phyloP scores from a whole-genome alignment of 2,888 invertebrate genomes.

The Melanargia galathea region DNA sequence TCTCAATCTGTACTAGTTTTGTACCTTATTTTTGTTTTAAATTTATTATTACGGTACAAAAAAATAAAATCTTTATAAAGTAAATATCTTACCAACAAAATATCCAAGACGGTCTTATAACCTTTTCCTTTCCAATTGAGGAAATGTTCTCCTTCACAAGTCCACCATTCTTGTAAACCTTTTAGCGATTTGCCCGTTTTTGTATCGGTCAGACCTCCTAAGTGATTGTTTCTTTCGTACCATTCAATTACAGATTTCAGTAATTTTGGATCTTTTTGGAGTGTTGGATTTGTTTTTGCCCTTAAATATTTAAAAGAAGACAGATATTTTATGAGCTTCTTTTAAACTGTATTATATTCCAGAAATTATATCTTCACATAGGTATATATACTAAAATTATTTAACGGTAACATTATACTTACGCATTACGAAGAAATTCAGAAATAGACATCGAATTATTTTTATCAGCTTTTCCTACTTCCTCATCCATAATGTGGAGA shows the following conservation, averaged over 20 bases:
- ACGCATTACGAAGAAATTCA: slow-evolving; percentile 55
- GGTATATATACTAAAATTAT: neutral
- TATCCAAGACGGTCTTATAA: slow-evolving; percentile 84
- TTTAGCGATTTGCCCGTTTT: slow-evolving; percentile 82
- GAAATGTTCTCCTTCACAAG: slow-evolving; percentile 86
- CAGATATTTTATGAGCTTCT: neutral
- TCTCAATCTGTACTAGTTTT: too few species aligned
- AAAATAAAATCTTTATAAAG: neutral
- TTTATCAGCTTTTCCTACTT: slow-evolving; percentile 58
- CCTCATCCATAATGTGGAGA: slow-evolving; percentile 51
- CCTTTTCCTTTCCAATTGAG: slow-evolving; percentile 89
- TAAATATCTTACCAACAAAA: slow-evolving; percentile 84
- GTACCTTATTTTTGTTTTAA: neutral
- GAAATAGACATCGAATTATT: slow-evolving; percentile 57
- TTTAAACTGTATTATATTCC: neutral
- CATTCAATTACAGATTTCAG: slow-evolving; percentile 82
- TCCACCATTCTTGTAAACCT: slow-evolving; percentile 84
- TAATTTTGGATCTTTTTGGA: slow-evolving; percentile 62
- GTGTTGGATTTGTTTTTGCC: slow-evolving; percentile 47
- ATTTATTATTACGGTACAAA: too few species aligned
- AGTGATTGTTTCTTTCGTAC: slow-evolving; percentile 84
- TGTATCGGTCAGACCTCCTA: slow-evolving; percentile 81
- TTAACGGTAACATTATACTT: too few species aligned
- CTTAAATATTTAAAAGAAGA: slow-evolving; percentile 48
- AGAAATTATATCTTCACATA: neutral